A percentile compares a stretch with the other conserved stretches of the same genome.
Evolutionary conservation across 2,888 invertebrate species (phyloP).

Genomic region (Hymenopus coronatus): DNA sequence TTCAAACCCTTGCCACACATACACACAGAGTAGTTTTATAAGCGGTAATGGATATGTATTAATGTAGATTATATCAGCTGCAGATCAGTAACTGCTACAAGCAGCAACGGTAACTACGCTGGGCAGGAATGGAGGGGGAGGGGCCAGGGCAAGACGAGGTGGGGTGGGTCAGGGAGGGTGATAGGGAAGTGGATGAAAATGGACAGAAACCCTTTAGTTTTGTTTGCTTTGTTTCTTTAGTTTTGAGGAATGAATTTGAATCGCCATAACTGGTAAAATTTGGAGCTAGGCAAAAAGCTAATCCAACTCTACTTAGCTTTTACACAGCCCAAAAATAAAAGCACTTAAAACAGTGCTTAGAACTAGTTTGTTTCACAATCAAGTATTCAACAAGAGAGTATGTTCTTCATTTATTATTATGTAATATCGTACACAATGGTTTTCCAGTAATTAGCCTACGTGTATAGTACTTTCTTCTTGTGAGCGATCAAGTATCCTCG

Average conservation of each 20-base stretch:
- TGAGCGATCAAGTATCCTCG: slow-evolving; percentile 34
- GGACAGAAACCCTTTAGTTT: slow-evolving; percentile 33
- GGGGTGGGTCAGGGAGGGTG: neutral
- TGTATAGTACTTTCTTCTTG: slow-evolving; percentile 25
- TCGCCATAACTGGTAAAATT: slow-evolving; percentile 44
- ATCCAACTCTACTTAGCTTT: slow-evolving; percentile 51
- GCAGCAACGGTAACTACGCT: slow-evolving; percentile 21
- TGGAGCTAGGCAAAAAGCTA: slow-evolving; percentile 56
- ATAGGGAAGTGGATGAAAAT: slow-evolving; percentile 9
- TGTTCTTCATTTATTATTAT: slow-evolving; percentile 33
- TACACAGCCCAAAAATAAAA: slow-evolving; percentile 64
- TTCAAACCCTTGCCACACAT: neutral
- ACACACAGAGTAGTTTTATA: slow-evolving; percentile 28
- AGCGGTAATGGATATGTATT: slow-evolving; percentile 38
- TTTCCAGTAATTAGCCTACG: slow-evolving; percentile 34
- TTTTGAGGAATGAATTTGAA: slow-evolving; percentile 46
- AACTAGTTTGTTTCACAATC: slow-evolving; percentile 45
- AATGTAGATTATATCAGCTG: slow-evolving; percentile 27
- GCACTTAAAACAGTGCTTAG: slow-evolving; percentile 68
- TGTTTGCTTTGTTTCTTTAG: slow-evolving; percentile 35
- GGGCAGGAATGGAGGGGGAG: slow-evolving; percentile 3
- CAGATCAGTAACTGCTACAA: slow-evolving; percentile 27
- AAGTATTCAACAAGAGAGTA: slow-evolving; percentile 36
- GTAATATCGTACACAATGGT: slow-evolving; percentile 35
- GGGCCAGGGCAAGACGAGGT: neutral